These are phyloP conservation scores for Morus bassanus DNA, from an alignment of 2,797 vertebrate genomes.

Conservation along the genomic window DNA sequence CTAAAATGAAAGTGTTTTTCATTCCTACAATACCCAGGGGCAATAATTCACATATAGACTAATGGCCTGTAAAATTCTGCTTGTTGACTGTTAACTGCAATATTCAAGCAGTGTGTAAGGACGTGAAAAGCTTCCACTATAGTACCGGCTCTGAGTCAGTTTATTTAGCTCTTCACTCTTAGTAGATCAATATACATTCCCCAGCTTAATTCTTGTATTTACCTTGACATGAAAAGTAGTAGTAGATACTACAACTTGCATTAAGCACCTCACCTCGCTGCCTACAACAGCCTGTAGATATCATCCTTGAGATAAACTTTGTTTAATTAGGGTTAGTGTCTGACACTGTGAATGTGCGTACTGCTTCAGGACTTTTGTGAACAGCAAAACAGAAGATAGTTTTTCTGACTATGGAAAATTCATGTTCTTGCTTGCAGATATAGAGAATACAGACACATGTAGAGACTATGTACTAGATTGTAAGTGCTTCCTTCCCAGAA, in stretches of 20 bases:
- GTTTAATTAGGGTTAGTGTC: neutral
- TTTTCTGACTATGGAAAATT: neutral
- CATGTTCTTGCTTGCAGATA: neutral
- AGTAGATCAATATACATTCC: neutral
- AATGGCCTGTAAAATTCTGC: constrained; percentile 19
- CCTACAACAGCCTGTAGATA: neutral
- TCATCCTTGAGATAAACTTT: neutral
- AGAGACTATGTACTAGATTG: neutral
- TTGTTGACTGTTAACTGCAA: neutral
- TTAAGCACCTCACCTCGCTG: neutral
- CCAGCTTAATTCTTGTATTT: neutral
- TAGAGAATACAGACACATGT: neutral
- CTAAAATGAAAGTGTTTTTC: constrained; percentile 4
- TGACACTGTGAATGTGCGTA: neutral
- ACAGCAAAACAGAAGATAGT: neutral
- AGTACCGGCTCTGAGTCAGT: neutral
- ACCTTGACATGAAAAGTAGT: neutral
- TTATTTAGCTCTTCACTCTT: neutral
- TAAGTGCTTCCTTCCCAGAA: neutral
- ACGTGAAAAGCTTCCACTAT: neutral
- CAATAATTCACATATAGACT: constrained; percentile 23
- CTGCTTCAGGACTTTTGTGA: neutral
- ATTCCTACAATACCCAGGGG: neutral
- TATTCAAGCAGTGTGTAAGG: neutral
- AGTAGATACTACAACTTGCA: neutral